Conservation (phyloP, 2,113 vertebrate genomes). For the Xiphophorus hellerii region DNA sequence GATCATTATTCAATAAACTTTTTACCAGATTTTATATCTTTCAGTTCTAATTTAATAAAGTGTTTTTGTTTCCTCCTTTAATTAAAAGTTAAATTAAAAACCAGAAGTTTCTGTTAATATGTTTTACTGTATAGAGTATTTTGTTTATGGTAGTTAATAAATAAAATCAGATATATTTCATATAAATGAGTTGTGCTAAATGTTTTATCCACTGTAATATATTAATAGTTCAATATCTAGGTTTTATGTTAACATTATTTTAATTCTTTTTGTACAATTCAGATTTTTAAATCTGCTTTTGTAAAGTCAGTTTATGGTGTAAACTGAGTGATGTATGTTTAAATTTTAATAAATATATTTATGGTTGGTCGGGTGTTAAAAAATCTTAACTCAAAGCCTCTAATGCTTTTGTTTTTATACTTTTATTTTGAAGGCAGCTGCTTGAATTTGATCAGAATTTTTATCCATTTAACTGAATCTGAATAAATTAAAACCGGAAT, state of each 20-base stretch:
- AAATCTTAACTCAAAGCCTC: background rate
- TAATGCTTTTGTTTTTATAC: background rate
- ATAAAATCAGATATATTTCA: background rate
- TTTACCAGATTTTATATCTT: background rate
- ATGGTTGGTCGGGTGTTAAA: background rate
- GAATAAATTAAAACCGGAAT: background rate
- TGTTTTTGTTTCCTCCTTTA: background rate
- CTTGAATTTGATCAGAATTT: background rate
- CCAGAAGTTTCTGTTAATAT: background rate
- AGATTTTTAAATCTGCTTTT: background rate
- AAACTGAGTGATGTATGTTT: background rate
- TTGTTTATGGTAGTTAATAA: background rate
- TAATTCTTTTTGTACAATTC: conserved; percentile 30
- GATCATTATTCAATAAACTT: background rate
- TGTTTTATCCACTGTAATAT: conserved; percentile 40
- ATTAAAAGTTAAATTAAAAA: background rate
- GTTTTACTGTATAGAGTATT: background rate
- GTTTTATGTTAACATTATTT: conserved; percentile 15
- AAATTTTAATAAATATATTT: background rate
- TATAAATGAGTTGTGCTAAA: background rate
- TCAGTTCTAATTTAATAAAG: background rate
- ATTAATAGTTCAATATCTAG: conserved; percentile 16
- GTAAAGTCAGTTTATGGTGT: no score
- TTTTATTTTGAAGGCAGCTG: conserved; percentile 9
- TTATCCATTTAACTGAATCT: background rate